These are phyloP conservation scores for Clistopyga incitator DNA, from an alignment of 2,888 invertebrate genomes.

Conservation along the genomic window DNA sequence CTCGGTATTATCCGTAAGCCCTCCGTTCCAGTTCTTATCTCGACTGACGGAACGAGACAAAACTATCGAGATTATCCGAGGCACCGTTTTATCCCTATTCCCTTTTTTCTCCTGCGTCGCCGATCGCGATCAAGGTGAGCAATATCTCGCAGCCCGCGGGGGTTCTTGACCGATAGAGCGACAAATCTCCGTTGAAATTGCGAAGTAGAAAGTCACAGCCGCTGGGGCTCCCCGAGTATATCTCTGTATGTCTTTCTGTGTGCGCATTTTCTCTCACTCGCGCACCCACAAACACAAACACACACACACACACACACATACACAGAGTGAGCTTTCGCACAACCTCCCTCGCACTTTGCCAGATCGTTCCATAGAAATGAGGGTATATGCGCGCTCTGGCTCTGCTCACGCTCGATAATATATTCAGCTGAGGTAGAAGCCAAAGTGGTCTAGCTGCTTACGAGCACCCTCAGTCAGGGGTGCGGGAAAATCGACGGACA, in stretches of 20 bases:
- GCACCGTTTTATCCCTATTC: neutral
- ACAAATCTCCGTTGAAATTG: constrained; percentile 36
- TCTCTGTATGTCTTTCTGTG: neutral
- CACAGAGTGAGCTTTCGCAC: neutral
- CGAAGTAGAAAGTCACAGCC: constrained; percentile 22
- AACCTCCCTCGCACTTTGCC: constrained; percentile 32
- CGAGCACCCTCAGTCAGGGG: constrained; percentile 20
- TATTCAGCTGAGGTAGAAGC: constrained; percentile 59
- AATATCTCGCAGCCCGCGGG: neutral
- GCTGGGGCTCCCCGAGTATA: neutral
- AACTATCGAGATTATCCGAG: constrained; percentile 14
- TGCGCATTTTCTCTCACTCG: neutral
- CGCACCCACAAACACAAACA: neutral
- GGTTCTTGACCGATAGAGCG: constrained; percentile 15
- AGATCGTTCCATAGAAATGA: constrained; percentile 54
- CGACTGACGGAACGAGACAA: constrained; percentile 13
- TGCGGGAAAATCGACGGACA: constrained; percentile 35
- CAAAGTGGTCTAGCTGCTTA: constrained; percentile 52
- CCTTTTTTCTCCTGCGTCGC: neutral
- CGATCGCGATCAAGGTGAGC: constrained; percentile 12
- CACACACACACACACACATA: neutral
- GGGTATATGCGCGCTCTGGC: constrained; percentile 26
- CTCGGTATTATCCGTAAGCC: constrained; percentile 16
- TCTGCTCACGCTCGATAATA: constrained; percentile 50
- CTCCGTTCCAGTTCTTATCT: neutral